phyloP scores from a whole-genome alignment of 2,888 invertebrate species.

The Argynnis bischoffii region DNA sequence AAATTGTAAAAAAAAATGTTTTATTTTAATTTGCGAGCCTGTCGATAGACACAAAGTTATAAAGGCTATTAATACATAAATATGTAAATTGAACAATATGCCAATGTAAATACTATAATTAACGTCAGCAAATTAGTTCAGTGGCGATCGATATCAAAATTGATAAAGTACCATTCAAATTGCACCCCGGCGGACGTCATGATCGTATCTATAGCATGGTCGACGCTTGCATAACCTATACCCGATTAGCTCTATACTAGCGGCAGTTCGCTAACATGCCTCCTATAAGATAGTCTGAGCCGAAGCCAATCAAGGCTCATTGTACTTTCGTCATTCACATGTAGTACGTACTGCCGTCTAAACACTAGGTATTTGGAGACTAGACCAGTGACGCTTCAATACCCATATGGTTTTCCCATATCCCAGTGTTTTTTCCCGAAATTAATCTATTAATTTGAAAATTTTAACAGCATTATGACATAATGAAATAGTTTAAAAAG shows the following conservation, averaged over 20 bases:
- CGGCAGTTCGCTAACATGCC: constrained; percentile 30
- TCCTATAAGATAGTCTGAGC: constrained; percentile 23
- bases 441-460: too few relatives aligned
- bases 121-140: constrained; percentile 19
- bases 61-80: background rate
- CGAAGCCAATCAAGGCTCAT: constrained; percentile 47
- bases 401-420: background rate
- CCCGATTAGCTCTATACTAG: constrained; percentile 18
- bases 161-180: constrained; percentile 24
- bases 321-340: constrained; percentile 43
- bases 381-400: constrained; percentile 9
- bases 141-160: constrained; percentile 22
- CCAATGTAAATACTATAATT: constrained; percentile 9
- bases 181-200: constrained; percentile 11
- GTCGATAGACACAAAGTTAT: too few relatives aligned
- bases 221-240: constrained; percentile 26
- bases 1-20: too few relatives aligned
- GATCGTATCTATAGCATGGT: constrained; percentile 21
- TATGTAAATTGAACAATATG: background rate
- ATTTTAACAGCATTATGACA: too few relatives aligned
- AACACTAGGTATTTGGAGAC: constrained; percentile 15
- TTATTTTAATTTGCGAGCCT: too few relatives aligned
- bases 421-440: too few relatives aligned
- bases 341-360: constrained; percentile 21
- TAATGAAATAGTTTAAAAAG: too few relatives aligned